Percentiles rank a stretch among this genome's conserved stretches.
These are phyloP conservation scores for Monopis laevigella DNA, from an alignment of 2,888 invertebrate species.

Conservation along the genomic window DNA sequence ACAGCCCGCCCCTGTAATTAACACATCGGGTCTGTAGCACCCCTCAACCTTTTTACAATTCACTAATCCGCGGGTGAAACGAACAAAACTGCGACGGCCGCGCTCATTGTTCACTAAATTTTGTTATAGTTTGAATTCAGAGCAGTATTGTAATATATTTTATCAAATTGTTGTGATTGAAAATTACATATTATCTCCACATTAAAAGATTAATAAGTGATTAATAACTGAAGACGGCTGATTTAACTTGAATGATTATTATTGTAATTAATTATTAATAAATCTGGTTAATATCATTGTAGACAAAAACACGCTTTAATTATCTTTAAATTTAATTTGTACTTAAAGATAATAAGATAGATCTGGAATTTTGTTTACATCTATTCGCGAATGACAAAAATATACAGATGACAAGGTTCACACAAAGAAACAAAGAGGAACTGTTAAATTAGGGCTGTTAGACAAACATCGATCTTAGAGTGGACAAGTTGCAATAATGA, in stretches of 20 bases:
- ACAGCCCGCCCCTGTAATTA: conserved; percentile 63
- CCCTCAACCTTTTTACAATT: conserved; percentile 59
- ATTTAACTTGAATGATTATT: not conserved
- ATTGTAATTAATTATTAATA: not conserved
- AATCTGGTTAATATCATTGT: conserved; percentile 3
- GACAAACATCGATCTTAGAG: conserved; percentile 63
- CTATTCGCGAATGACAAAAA: too few relatives aligned
- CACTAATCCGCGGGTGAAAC: conserved; percentile 62
- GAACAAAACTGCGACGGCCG: conserved; percentile 34
- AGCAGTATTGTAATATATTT: too few relatives aligned
- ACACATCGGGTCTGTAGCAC: conserved; percentile 57
- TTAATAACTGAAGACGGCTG: not conserved
- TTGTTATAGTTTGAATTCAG: conserved; percentile 23
- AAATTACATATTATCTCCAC: conserved; percentile 1
- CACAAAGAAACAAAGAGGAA: too few relatives aligned
- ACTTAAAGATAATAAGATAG: too few relatives aligned
- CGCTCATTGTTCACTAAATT: conserved; percentile 34
- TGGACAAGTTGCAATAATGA: conserved; percentile 65
- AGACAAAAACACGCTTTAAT: too few relatives aligned
- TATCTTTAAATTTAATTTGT: too few relatives aligned
- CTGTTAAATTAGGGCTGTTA: conserved; percentile 19
- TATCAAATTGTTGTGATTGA: conserved; percentile 6
- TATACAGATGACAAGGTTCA: too few relatives aligned
- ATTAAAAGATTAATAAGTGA: conserved; percentile 2
- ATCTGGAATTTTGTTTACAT: too few relatives aligned